A percentile compares a stretch with the other conserved stretches of the same genome.
These are phyloP conservation scores for Entomobrya proxima DNA, from an alignment of 2,888 invertebrate species.

Conservation along the genomic window DNA sequence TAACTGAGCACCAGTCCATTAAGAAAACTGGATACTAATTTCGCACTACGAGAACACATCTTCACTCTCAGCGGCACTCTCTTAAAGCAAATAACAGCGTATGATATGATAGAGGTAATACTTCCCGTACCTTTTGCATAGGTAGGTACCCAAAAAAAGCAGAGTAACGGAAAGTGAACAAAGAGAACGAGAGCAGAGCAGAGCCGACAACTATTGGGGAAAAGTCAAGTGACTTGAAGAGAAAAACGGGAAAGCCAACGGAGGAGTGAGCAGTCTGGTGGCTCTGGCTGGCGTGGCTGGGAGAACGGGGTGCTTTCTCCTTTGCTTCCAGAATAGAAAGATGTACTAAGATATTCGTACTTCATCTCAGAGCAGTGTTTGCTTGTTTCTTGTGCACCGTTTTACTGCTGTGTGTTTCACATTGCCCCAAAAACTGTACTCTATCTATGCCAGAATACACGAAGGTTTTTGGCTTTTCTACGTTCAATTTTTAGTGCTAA, in stretches of 20 bases:
- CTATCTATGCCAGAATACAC: no score
- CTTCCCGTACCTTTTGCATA: background rate
- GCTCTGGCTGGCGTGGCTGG: background rate
- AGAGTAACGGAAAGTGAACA: slow-evolving; percentile 10
- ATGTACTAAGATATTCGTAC: background rate
- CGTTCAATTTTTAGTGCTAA: no score
- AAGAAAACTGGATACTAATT: no score
- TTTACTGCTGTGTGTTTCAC: no score
- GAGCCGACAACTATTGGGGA: slow-evolving; percentile 49
- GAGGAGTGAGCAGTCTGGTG: slow-evolving; percentile 49
- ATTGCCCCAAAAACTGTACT: no score
- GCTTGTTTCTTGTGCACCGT: no score
- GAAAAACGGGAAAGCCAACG: slow-evolving; percentile 14
- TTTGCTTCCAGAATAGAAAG: background rate
- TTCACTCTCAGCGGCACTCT: background rate
- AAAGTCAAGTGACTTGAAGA: slow-evolving; percentile 32
- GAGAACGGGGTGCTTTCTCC: background rate
- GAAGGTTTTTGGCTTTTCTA: no score
- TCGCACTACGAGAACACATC: no score
- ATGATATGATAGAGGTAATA: no score
- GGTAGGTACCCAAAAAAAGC: background rate
- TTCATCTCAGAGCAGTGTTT: no score
- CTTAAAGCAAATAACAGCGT: background rate
- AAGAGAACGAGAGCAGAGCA: slow-evolving; percentile 1
- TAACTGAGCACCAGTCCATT: no score